A percentile compares a stretch with the other conserved stretches of the same genome.
These are phyloP conservation scores for Merluccius polli DNA, from an alignment of 2,797 vertebrate species.

Conservation along the genomic window DNA sequence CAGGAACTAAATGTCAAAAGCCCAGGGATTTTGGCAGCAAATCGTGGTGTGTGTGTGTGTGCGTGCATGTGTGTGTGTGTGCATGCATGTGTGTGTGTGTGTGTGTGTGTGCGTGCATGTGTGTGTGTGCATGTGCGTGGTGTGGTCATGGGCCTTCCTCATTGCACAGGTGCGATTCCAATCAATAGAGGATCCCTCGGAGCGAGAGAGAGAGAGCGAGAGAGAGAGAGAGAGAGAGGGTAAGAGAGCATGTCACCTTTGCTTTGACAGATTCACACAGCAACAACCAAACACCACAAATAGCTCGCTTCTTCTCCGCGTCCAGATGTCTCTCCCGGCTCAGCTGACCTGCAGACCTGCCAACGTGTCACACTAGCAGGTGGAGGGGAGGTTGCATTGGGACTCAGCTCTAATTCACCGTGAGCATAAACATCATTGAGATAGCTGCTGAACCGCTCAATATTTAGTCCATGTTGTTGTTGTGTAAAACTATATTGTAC, in stretches of 20 bases:
- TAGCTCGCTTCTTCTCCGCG: too few species aligned
- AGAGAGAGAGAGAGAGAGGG: neutral
- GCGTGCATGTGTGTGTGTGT: slow-evolving; percentile 19
- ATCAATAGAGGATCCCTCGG: neutral
- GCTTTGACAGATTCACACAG: too few species aligned
- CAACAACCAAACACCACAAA: too few species aligned
- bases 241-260: neutral
- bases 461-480: too few species aligned
- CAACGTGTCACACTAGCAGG: too few species aligned
- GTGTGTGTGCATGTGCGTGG: neutral
- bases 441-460: too few species aligned
- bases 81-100: slow-evolving; percentile 12
- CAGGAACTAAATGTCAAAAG: slow-evolving; percentile 48
- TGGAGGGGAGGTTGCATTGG: too few species aligned
- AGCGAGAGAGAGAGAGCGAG: neutral
- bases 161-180: neutral
- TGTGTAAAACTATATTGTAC: too few species aligned
- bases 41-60: neutral
- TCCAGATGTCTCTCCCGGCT: too few species aligned
- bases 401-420: too few species aligned
- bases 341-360: too few species aligned
- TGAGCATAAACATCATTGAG: too few species aligned
- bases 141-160: neutral
- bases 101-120: slow-evolving; percentile 3
- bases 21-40: slow-evolving; percentile 40